These are phyloP conservation scores for Lacerta agilis DNA, from an alignment of 2,797 vertebrate genomes.

Conservation along the genomic window DNA sequence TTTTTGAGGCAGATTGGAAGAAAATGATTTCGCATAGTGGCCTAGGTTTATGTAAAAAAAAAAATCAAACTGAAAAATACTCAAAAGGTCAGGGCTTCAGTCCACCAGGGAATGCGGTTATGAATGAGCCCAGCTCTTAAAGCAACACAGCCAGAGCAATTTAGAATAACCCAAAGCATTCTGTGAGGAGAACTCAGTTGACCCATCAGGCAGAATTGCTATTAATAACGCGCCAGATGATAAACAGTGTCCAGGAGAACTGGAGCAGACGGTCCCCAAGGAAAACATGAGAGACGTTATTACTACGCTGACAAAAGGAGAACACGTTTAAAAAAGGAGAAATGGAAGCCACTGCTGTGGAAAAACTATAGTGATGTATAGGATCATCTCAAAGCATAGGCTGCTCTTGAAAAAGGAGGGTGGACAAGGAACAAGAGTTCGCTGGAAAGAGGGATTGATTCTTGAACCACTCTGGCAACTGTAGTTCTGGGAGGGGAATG, in stretches of 20 bases:
- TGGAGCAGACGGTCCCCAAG: background rate
- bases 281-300: background rate
- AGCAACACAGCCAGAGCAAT: slow-evolving; percentile 37
- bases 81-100: slow-evolving; percentile 39
- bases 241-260: slow-evolving; percentile 17
- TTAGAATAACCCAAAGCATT: slow-evolving; percentile 30
- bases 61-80: slow-evolving; percentile 20
- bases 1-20: slow-evolving; percentile 51
- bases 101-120: slow-evolving; percentile 20
- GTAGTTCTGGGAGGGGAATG: too few relatives aligned
- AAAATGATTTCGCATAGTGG: slow-evolving; percentile 28
- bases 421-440: too few relatives aligned
- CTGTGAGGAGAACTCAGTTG: slow-evolving; percentile 30
- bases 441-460: too few relatives aligned
- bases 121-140: slow-evolving; percentile 29
- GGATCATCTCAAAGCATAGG: slow-evolving; percentile 9
- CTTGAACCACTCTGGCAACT: too few relatives aligned
- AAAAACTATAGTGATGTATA: slow-evolving; percentile 5
- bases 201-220: slow-evolving; percentile 21
- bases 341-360: background rate
- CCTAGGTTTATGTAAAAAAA: slow-evolving; percentile 34
- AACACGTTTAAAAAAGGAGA: background rate
- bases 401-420: too few relatives aligned
- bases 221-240: background rate
- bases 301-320: background rate